phyloP scores from a whole-genome alignment of 2,113 vertebrate species.

The Notiomystis cincta region DNA sequence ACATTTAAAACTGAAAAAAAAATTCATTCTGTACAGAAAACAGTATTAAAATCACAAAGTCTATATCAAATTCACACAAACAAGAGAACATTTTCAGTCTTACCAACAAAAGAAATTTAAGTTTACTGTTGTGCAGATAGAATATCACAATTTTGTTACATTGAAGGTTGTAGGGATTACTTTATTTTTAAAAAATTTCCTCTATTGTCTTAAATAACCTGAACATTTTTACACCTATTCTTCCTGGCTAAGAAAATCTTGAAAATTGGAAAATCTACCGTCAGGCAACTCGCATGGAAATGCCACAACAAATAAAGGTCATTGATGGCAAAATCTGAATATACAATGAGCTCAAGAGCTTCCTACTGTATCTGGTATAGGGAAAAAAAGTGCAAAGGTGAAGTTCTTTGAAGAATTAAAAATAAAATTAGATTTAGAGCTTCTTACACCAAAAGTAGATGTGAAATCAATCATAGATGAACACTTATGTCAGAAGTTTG shows the following conservation, averaged over 20 bases:
- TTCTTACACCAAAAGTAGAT: neutral
- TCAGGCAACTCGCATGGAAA: neutral
- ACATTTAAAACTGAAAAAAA: neutral
- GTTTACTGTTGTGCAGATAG: neutral
- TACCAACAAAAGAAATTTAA: neutral
- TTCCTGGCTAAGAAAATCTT: neutral
- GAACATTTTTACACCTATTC: neutral
- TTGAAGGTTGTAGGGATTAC: neutral
- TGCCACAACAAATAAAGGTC: neutral
- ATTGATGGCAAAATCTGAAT: neutral
- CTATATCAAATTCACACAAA: neutral
- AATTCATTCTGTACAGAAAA: neutral
- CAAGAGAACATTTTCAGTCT: neutral
- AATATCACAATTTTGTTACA: neutral
- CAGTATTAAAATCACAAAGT: neutral
- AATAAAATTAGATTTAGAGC: neutral
- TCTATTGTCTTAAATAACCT: neutral
- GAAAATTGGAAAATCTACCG: neutral
- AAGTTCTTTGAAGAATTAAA: fast-evolving
- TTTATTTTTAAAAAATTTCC: neutral
- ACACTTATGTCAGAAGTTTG: neutral
- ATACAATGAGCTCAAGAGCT: neutral
- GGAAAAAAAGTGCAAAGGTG: neutral
- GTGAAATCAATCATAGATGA: neutral
- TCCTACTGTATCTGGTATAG: neutral